Base-by-base conservation (phyloP, 35 echinoderm and acorn worm species). In the Lytechinus pictus region DNA sequence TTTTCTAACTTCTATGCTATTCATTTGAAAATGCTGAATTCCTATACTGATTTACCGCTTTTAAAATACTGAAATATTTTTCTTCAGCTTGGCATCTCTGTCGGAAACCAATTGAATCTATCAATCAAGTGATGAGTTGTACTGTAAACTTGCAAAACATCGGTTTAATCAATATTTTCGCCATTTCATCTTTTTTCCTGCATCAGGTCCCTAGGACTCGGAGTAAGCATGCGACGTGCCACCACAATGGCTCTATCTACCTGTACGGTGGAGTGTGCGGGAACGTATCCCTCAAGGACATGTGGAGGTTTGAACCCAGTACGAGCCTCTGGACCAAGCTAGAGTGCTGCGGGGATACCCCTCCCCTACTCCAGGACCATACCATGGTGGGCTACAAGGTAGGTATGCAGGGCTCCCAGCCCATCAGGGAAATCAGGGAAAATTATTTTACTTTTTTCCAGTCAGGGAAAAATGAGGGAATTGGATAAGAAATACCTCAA, bases 331-430 rank as follows among this genome's bases (percentile, higher is more conserved):
- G 97, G 97, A 97, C 97, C 8, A 87, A 92, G 61, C 53, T 97
- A 87, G 93, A 96, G 61, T 97, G 97, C 55, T 53, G 94, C 93
- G 97, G 97, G 55, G 95, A 95, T 52, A 54, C 94, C 52, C 97
- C 97, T 29, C 97, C 97, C 52, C 88, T 94, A 4, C 86, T 97
- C 12, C 97, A 97, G 53, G 95, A 97, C 52, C 97, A 97, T 55
- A 96, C 97, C 8, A 96, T 97, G 95, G 94, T 97, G 3, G 54
- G 93, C 8, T 89, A 95, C 51, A 96, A 96, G 93, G 97, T 97
- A 96, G 13, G 13, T 19, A 71, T 79, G 8, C 9, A 12, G 10
- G 10, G 10, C 9, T 54, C 61, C 87, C 57, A 56, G 51, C 28
- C 52, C 27, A 44, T 44, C 33, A 44, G 2, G 33, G 33, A 44